Evolutionary conservation across 2,797 vertebrate genomes (phyloP).

Genomic region (Sebastes trivittatus): DNA sequence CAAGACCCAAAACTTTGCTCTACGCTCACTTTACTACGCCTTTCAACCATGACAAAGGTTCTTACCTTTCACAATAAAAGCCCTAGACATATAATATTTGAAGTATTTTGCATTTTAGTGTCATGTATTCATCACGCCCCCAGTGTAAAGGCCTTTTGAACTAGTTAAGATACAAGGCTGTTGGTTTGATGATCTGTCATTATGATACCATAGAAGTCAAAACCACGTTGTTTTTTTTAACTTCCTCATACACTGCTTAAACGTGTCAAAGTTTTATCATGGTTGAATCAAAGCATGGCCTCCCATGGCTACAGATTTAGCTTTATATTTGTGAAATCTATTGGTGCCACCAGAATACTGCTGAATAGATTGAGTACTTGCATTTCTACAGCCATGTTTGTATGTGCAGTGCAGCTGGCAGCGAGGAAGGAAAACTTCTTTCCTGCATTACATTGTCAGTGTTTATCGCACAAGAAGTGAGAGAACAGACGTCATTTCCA

Average conservation of each 20-base stretch:
- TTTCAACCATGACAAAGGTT: too few species aligned
- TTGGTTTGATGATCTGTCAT: background rate
- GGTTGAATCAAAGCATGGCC: background rate
- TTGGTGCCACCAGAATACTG: background rate
- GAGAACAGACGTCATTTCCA: constrained; percentile 61
- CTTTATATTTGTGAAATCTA: background rate
- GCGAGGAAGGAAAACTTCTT: constrained; percentile 69
- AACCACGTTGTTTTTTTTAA: background rate
- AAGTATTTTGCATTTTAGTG: too few species aligned
- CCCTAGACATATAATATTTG: too few species aligned
- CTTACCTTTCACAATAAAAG: too few species aligned
- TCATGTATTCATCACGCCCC: too few species aligned
- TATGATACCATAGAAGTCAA: background rate
- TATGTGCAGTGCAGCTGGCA: constrained; percentile 41
- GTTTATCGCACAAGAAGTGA: constrained; percentile 61
- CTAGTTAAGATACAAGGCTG: too few species aligned
- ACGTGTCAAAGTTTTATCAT: background rate
- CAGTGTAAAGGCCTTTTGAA: too few species aligned
- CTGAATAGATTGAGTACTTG: background rate
- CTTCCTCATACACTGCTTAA: background rate
- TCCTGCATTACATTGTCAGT: constrained; percentile 56
- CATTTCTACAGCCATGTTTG: constrained; percentile 15
- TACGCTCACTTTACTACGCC: too few species aligned
- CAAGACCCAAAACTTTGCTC: too few species aligned
- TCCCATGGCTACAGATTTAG: background rate